Evolutionary conservation across 2,113 vertebrate genomes (phyloP).

Genomic region (Triplophysa siluroides): DNA sequence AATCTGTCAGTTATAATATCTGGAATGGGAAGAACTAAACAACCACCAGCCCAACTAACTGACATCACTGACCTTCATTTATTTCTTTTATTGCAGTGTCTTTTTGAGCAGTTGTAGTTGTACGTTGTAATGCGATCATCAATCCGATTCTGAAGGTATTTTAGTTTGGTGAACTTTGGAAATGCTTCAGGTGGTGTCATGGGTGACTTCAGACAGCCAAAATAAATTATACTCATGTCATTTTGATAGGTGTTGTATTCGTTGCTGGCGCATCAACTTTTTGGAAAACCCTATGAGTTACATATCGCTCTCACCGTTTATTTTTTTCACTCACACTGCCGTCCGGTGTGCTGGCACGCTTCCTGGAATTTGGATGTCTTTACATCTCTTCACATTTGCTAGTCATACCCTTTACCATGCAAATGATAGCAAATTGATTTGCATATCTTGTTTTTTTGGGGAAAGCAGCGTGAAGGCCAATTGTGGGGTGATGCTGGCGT

Average conservation of each 20-base stretch:
- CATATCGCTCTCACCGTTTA: constrained; percentile 30
- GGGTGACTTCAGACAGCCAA: constrained; percentile 12
- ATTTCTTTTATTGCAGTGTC: neutral
- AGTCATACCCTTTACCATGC: constrained; percentile 59
- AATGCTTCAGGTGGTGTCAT: neutral
- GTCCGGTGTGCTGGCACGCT: constrained; percentile 31
- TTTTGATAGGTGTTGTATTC: neutral
- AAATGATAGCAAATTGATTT: constrained; percentile 59
- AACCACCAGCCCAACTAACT: neutral
- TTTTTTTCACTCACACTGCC: constrained; percentile 37
- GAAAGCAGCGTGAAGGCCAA: constrained; percentile 27
- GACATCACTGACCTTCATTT: neutral
- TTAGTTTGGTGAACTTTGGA: constrained; percentile 7
- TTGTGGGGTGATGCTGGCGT: constrained; percentile 4
- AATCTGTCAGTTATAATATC: constrained; percentile 17
- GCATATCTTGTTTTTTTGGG: constrained; percentile 51
- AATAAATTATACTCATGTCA: constrained; percentile 16
- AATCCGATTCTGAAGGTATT: neutral
- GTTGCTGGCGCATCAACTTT: constrained; percentile 26
- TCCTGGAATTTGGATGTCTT: constrained; percentile 57
- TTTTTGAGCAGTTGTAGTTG: neutral
- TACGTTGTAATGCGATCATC: constrained; percentile 2
- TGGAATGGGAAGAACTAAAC: neutral
- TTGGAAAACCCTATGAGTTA: constrained; percentile 34
- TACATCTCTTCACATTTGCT: constrained; percentile 52